Percentiles rank a stretch among this genome's conserved stretches.
phyloP scores from a whole-genome alignment of 2,797 vertebrate species.

The Enteromius paludinosus region DNA sequence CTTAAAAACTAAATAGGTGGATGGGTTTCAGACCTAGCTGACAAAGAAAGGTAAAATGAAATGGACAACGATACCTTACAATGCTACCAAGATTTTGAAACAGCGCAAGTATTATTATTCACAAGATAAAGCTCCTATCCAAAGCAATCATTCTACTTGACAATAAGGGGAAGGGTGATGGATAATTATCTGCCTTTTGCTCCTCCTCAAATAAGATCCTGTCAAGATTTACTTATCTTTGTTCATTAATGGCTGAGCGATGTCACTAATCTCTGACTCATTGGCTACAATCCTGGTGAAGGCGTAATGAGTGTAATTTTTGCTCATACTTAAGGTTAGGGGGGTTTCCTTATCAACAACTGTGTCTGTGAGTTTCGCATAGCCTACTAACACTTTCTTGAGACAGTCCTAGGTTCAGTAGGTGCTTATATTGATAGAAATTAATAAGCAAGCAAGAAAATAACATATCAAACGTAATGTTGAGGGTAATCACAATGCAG shows the following conservation, averaged over 20 bases:
- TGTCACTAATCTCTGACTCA: constrained; percentile 5
- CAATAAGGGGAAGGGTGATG: neutral
- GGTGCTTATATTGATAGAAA: neutral
- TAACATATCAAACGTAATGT: neutral
- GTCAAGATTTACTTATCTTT: constrained; percentile 8
- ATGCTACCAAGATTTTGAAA: neutral
- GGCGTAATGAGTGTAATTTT: neutral
- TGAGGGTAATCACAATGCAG: constrained; percentile 1
- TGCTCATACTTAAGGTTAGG: neutral
- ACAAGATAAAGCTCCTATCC: constrained; percentile 3
- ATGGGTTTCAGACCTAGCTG: neutral
- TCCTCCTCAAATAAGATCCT: constrained; percentile 1
- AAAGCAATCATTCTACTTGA: constrained; percentile 2
- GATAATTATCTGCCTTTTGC: neutral
- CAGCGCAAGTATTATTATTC: neutral
- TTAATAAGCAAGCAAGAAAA: constrained; percentile 48
- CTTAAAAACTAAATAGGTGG: neutral
- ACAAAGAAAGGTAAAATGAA: neutral
- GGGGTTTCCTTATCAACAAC: neutral
- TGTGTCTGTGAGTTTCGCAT: neutral
- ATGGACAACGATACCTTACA: neutral
- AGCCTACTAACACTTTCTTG: neutral
- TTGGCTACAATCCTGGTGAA: neutral
- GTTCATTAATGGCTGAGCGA: neutral
- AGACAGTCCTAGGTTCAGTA: neutral